Percentiles rank a stretch among this genome's conserved stretches.
These are phyloP conservation scores for Hirundichthys speculiger DNA, from an alignment of 2,113 vertebrate genomes.

Conservation along the genomic window DNA sequence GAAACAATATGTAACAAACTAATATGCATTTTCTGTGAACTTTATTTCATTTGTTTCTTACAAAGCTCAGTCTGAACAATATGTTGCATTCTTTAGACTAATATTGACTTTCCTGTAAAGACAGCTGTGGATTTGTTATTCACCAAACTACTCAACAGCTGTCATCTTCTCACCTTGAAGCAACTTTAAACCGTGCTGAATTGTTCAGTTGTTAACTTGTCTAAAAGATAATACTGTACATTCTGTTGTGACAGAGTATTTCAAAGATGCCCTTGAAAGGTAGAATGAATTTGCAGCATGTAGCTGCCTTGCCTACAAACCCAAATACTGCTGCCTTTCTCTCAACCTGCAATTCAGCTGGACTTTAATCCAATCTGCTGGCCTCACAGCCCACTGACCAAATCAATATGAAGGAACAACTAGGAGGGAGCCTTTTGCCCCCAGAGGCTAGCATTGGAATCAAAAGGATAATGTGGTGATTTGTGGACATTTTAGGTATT, in stretches of 20 bases:
- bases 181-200: conserved; percentile 12
- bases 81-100: no score
- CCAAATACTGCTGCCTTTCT: conserved; percentile 29
- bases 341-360: conserved; percentile 43
- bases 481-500: conserved; percentile 18
- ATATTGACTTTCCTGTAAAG: conserved; percentile 2
- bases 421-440: conserved; percentile 22
- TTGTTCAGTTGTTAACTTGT: conserved; percentile 32
- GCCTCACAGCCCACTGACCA: conserved; percentile 36
- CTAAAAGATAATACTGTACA: conserved; percentile 12
- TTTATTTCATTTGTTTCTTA: no score
- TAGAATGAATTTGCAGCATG: no score
- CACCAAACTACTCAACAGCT: conserved; percentile 23
- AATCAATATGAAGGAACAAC: conserved; percentile 34
- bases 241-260: conserved; percentile 1
- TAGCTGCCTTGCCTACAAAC: no score
- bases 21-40: conserved; percentile 2
- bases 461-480: conserved; percentile 2
- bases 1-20: not conserved
- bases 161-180: conserved; percentile 9
- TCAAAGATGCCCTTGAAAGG: no score
- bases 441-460: not conserved
- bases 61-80: no score
- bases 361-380: conserved; percentile 64
- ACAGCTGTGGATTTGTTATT: conserved; percentile 6